These are phyloP conservation scores for Procambarus clarkii DNA, from an alignment of 1,140 invertebrate genomes.

Conservation along the genomic window DNA sequence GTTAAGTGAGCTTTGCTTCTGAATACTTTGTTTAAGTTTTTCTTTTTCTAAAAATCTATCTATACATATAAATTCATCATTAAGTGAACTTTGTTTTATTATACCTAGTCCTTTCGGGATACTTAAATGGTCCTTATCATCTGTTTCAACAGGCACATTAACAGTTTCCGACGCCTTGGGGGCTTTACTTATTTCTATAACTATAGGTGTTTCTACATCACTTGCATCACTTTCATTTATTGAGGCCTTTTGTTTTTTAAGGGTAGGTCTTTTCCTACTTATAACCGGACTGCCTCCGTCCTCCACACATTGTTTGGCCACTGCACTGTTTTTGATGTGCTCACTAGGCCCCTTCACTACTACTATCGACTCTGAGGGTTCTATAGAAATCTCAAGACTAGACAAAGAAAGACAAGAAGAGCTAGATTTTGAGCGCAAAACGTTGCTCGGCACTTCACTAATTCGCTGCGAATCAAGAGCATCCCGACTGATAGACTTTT, in stretches of 20 bases:
- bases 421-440: constrained; percentile 74
- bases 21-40: constrained; percentile 87
- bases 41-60: constrained; percentile 90
- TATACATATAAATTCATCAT: constrained; percentile 88
- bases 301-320: constrained; percentile 10
- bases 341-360: constrained; percentile 9
- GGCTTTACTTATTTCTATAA: constrained; percentile 71
- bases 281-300: constrained; percentile 8
- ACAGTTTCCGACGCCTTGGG: constrained; percentile 48
- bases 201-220: constrained; percentile 66
- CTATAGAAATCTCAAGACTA: constrained; percentile 28
- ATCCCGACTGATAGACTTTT: constrained; percentile 59
- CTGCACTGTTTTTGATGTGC: not conserved
- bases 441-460: constrained; percentile 65
- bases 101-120: constrained; percentile 70
- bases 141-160: constrained; percentile 40
- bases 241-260: constrained; percentile 71
- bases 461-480: constrained; percentile 15
- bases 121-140: constrained; percentile 69
- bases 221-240: constrained; percentile 70
- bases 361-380: not conserved
- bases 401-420: constrained; percentile 69
- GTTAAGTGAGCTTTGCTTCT: constrained; percentile 91
- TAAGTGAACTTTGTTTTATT: constrained; percentile 90
- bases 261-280: constrained; percentile 69